Conservation (phyloP, 2,113 vertebrate genomes). For the Aegotheles bennettii region DNA sequence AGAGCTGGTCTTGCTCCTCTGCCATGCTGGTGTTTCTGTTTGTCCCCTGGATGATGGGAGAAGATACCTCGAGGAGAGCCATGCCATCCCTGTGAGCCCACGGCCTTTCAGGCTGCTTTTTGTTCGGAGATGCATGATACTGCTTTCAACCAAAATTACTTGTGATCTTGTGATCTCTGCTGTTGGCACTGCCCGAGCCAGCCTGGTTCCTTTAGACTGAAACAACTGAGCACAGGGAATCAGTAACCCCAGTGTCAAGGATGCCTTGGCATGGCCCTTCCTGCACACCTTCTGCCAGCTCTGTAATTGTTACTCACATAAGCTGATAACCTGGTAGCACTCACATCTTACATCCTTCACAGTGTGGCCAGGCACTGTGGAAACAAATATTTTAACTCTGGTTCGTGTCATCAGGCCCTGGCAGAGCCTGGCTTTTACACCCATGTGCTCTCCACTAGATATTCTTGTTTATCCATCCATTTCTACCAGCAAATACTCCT, state of each 20-base stretch:
- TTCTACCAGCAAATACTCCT: not conserved
- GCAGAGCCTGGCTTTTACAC: not conserved
- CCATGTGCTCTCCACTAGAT: not conserved
- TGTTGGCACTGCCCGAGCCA: not conserved
- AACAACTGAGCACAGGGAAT: not conserved
- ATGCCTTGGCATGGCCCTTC: not conserved
- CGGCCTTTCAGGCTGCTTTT: not conserved
- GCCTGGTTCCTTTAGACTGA: not conserved
- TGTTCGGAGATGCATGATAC: not conserved
- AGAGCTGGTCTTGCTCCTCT: not conserved
- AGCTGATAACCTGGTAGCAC: not conserved
- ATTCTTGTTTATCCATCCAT: not conserved
- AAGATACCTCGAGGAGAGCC: not conserved
- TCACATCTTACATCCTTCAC: not conserved
- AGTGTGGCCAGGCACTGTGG: not conserved
- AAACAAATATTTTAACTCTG: not conserved
- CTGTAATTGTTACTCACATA: not conserved
- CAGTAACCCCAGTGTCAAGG: not conserved
- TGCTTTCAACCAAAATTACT: not conserved
- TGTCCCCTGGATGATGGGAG: not conserved
- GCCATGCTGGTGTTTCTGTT: not conserved
- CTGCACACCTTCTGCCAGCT: not conserved
- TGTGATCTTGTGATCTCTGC: not conserved
- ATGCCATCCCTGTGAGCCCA: not conserved
- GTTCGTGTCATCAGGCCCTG: not conserved